Base-by-base conservation (phyloP, 2,888 invertebrate genomes). In the Troilus luridus region DNA sequence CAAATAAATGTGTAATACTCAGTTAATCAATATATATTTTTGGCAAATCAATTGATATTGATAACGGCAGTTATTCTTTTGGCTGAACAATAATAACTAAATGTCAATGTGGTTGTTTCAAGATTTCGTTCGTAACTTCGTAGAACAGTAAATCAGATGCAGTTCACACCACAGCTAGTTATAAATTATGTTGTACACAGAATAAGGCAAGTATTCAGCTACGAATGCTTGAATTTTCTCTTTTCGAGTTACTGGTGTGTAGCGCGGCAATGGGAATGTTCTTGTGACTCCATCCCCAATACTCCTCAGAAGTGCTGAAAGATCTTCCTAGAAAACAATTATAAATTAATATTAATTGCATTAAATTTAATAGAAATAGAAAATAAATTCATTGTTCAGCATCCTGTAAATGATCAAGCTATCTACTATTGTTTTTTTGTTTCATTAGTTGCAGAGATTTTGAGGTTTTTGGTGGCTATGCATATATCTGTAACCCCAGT, bases 221-320 rank as follows among this genome's bases (percentile, higher is more conserved):
- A 97, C 95, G 93, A 97, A 95, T 89, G 97, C 96, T 95, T 97
- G 97, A 89, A 98, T 94, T 94, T 97, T 97, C 94, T 98, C 98
- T 89, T 95, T 95, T 88, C 96, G 96, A 1, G 97, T 97, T 85
- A 98, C 97, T 1, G 98, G 97, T 7, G 97, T 97, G 95, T 98
- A 98, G 94, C 97, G 96, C 54, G 96, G 95, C 94, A 98, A 95
- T 41, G 98, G 98, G 95, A 97, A 98, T 91, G 97, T 97, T 93
- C 97, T 96, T 89, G 96, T 96, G 88, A 97, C 96, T 91, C 97
- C 96, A 94, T 98, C 97, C 92, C 96, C 96, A 92, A 97, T 95
- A 59, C 97, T 96, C 92, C 96, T 96, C 90, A 97, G 95, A 41
- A 92, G 67, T 88, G 88, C 64, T 54, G 91, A 91, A 88, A 91